A percentile compares a stretch with the other conserved stretches of the same genome.
Evolutionary conservation across 2,797 vertebrate genomes (phyloP).

Genomic region (Oreortyx pictus): DNA sequence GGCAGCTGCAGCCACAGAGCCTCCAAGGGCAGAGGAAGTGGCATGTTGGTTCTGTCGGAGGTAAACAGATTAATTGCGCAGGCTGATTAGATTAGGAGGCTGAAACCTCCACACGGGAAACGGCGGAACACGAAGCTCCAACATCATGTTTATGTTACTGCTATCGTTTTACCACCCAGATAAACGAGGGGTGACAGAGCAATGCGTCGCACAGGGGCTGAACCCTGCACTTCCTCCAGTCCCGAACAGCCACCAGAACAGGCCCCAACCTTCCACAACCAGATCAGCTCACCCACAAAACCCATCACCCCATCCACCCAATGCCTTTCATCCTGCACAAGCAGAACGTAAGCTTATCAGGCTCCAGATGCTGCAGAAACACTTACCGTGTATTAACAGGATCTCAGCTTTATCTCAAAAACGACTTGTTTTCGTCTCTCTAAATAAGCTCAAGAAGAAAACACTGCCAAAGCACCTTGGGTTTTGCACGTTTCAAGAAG

Average conservation of each 20-base stretch:
- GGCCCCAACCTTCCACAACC: background rate
- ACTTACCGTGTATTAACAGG: background rate
- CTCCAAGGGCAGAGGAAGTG: background rate
- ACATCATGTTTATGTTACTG: background rate
- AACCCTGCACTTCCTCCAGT: background rate
- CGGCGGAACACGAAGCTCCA: background rate
- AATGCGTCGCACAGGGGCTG: accelerated
- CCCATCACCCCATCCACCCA: background rate
- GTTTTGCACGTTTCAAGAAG: background rate
- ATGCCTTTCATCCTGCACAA: background rate
- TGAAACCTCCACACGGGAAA: background rate
- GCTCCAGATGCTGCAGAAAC: background rate
- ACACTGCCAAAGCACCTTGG: background rate
- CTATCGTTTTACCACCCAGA: background rate
- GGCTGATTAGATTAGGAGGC: background rate
- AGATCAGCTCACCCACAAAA: background rate
- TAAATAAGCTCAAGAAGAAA: background rate
- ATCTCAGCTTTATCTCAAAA: background rate
- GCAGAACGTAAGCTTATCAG: background rate
- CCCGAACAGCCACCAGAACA: background rate
- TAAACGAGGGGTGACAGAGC: background rate
- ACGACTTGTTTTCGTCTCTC: background rate
- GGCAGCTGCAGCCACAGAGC: background rate
- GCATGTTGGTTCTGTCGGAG: background rate
- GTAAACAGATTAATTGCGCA: background rate